Conservation (phyloP, 2,797 vertebrate species). For the Schizopygopsis malacanthus region DNA sequence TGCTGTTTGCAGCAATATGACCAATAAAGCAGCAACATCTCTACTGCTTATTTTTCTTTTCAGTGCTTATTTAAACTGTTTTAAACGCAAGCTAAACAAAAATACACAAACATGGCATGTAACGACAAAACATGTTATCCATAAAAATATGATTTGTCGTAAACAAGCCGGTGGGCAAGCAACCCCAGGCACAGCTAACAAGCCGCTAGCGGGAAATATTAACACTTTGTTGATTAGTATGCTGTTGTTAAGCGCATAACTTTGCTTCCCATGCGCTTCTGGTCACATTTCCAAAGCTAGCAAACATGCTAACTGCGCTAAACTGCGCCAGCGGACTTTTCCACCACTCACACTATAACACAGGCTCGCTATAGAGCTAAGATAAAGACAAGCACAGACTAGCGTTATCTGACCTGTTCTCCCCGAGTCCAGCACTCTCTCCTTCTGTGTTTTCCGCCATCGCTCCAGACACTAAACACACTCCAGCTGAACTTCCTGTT, state of each 20-base stretch:
- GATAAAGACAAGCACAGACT: neutral
- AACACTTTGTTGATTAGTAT: too few relatives aligned
- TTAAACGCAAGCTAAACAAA: neutral
- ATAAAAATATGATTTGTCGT: neutral
- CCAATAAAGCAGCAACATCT: neutral
- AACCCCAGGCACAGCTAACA: neutral
- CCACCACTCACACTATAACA: neutral
- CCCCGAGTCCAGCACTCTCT: conserved; percentile 78
- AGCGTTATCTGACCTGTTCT: conserved; percentile 77
- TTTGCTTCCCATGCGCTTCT: neutral
- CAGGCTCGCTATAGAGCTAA: neutral
- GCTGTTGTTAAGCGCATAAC: neutral
- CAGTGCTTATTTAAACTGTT: neutral
- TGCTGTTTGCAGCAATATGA: neutral
- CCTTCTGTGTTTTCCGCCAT: conserved; percentile 90
- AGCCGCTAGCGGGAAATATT: neutral
- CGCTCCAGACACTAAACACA: conserved; percentile 62
- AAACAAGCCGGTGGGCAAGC: neutral
- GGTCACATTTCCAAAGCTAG: neutral
- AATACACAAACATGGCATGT: neutral
- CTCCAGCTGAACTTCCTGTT: conserved; percentile 64
- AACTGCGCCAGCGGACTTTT: neutral
- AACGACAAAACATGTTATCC: neutral
- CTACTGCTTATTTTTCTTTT: neutral
- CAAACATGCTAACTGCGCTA: conserved; percentile 34